These are phyloP conservation scores for Aspidoscelis tigris DNA, from an alignment of 2,113 vertebrate genomes.

Conservation along the genomic window DNA sequence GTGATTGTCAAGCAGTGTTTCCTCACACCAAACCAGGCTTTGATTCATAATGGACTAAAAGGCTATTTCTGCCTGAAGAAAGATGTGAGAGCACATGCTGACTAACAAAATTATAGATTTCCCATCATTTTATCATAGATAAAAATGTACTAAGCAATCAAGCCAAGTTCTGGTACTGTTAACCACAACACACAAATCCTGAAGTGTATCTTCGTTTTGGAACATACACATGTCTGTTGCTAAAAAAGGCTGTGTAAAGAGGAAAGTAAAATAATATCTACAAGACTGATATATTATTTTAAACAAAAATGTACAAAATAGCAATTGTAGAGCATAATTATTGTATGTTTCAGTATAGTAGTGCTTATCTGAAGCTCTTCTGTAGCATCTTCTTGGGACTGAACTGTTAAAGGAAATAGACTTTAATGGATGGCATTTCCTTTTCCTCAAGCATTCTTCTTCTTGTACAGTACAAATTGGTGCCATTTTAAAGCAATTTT, in stretches of 20 bases:
- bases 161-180: not conserved
- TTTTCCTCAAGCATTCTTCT: constrained; percentile 20
- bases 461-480: not conserved
- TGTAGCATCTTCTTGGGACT: not conserved
- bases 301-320: constrained; percentile 3
- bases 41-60: no score
- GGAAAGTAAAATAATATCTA: constrained; percentile 3
- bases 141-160: not conserved
- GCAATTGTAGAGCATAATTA: constrained; percentile 25
- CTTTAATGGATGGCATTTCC: constrained; percentile 3
- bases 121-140: not conserved
- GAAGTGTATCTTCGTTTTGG: not conserved
- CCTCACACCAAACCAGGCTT: no score
- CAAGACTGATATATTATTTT: constrained; percentile 3
- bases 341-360: not conserved
- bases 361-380: not conserved
- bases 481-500: constrained; percentile 47
- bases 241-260: not conserved
- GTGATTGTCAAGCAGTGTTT: no score
- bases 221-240: not conserved
- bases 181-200: not conserved
- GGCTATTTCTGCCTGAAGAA: no score
- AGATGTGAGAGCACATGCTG: no score
- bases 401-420: not conserved
- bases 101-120: no score